Conservation (phyloP, 2,888 invertebrate genomes). For the Pardosa pseudoannulata region DNA sequence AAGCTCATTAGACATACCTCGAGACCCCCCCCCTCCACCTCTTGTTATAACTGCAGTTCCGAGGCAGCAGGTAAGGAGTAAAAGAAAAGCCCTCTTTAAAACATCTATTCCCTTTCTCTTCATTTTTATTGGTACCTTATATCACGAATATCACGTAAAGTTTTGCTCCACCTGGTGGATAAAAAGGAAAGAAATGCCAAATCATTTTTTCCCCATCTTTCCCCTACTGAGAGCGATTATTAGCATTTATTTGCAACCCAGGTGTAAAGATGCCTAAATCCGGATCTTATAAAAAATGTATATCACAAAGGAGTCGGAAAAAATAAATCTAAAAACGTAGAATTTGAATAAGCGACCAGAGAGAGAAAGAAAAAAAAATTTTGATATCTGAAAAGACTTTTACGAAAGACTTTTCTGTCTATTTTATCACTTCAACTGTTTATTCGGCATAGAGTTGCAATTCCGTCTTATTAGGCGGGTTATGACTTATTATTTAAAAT, state of each 20-base stretch:
- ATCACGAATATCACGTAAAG: slow-evolving; percentile 64
- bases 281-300: not conserved
- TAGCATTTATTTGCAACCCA: slow-evolving; percentile 63
- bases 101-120: slow-evolving; percentile 26
- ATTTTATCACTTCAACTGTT: slow-evolving; percentile 3
- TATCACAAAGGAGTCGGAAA: not conserved
- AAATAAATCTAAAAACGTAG: not conserved
- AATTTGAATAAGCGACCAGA: not conserved
- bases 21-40: slow-evolving; percentile 13
- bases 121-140: slow-evolving; percentile 42
- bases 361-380: not conserved
- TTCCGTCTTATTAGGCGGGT: not conserved
- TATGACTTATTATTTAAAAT: no score
- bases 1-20: slow-evolving; percentile 52
- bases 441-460: not conserved
- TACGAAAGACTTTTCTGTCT: not conserved
- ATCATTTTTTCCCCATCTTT: not conserved
- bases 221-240: slow-evolving; percentile 34
- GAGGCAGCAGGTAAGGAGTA: slow-evolving; percentile 1
- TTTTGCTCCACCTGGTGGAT: slow-evolving; percentile 49
- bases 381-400: slow-evolving; percentile 4
- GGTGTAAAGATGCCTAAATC: slow-evolving; percentile 52
- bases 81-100: slow-evolving; percentile 30
- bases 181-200: slow-evolving; percentile 20
- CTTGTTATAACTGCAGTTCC: slow-evolving; percentile 35